Conservation (phyloP, 2,113 vertebrate species). For the Indicator maculatus region DNA sequence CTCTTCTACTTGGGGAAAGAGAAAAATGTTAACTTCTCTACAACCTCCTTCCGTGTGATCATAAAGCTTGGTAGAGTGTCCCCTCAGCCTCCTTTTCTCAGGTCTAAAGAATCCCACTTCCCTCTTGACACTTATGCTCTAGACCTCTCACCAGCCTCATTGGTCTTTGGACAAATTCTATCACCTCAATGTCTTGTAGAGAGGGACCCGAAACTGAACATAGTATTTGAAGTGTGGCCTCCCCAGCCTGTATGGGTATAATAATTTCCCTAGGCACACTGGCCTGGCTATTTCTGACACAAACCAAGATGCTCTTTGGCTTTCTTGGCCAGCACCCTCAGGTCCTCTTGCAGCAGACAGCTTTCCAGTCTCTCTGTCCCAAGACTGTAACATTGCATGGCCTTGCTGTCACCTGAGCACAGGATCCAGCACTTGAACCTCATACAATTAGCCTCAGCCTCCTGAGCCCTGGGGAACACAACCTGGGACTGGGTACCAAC, state of each 20-base stretch:
- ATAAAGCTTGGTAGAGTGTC: background rate
- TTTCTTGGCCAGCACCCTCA: rapidly evolving
- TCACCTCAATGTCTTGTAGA: background rate
- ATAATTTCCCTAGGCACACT: background rate
- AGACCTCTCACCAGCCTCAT: background rate
- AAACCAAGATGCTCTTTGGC: background rate
- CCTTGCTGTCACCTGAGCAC: no score
- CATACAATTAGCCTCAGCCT: rapidly evolving
- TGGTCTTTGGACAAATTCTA: background rate
- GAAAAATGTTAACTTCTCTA: rapidly evolving
- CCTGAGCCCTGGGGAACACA: background rate
- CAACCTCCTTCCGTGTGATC: background rate
- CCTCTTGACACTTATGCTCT: background rate
- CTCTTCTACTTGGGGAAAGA: background rate
- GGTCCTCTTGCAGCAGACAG: rapidly evolving
- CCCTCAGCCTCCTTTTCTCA: background rate
- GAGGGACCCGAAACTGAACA: background rate
- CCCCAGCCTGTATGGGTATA: rapidly evolving
- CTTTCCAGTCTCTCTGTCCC: background rate
- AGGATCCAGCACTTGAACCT: rapidly evolving
- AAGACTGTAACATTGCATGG: background rate
- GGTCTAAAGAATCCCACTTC: background rate
- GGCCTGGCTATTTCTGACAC: background rate
- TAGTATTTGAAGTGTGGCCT: rapidly evolving
- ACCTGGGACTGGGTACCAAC: no score